Evolutionary conservation across 1,140 invertebrate species (phyloP), one percentile per base, ranked within the genome.

Genomic region (Paraescarpia echinospica): DNA sequence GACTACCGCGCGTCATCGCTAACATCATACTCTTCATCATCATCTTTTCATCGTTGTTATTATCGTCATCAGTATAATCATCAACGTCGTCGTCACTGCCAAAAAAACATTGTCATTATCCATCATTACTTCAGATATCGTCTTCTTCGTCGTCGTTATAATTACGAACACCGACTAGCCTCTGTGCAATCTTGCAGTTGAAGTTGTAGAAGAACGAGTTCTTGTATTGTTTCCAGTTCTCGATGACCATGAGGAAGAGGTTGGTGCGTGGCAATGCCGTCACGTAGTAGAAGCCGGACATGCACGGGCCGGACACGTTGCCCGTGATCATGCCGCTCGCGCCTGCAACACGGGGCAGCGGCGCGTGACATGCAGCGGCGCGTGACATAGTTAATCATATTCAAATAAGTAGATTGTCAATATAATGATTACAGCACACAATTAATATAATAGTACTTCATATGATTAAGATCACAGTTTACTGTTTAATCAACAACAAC

Each of bases 281-380:
- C 1, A 96, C 96, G 94, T 96, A 96, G 93, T 96, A 96, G 92
- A 96, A 96, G 6, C 96, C 96, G 88, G 95, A 96, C 96, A 96
- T 96, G 93, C 96, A 96, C 1, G 96, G 96, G 22, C 96, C 96
- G 18, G 96, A 96, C 2, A 96, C 95, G 94, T 96, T 96, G 31
- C 96, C 96, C 1, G 96, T 96, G 27, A 96, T 94, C 96, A 96
- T 96, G 91, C 95, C 94, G 94, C 95, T 96, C 8, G 95, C 94
- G 89, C 95, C 96, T 96, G 93, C 4, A 94, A 93, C 92, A 77
- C 48, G 8, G 59, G 41, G 2, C 59, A 77, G 77, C 59, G 12
- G 48, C 48, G 18, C 18, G 48, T 51, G 48, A 51, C 48, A 18
- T n/a, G n/a, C n/a, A n/a, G n/a, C n/a, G n/a, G n/a, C n/a, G n/a